Evolutionary conservation across 2,797 vertebrate species (phyloP), one percentile per base, ranked within the genome.

Genomic region (Macropus fuliginosus): DNA sequence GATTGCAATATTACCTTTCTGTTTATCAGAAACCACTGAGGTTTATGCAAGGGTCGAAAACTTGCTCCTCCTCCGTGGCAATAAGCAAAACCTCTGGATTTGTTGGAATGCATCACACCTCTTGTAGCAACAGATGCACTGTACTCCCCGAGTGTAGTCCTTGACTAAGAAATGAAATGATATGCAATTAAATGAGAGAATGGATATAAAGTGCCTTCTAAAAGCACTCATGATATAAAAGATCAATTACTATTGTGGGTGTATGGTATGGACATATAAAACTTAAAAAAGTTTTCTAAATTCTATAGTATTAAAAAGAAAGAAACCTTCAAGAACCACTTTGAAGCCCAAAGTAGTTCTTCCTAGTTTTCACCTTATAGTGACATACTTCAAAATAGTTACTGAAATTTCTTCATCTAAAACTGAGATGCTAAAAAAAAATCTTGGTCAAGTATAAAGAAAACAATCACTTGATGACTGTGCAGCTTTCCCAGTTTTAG

Each of bases 21-120:
- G 98, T 96, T 99, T 97, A 99, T 99, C n/a, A 99, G 95, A 56
- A 99, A 98, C 99, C 99, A 99, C 97, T 99, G 99, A 27, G 99
- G 99, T 98, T 99, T 99, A 98, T 99, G 99, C n/a, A 99, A 98
- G 0, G 99, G 99, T 95, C 99, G 99, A 98, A 99, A 99, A 8
- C 99, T 99, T 54, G 99, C 98, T 92, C 98, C 98, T 28, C 98
- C 98, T 21, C 98, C 98, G 94, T 99, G 99, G 92, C 98, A 98
- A 87, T 98, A 98, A 93, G 99, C 99, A 95, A 98, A 98, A 62
- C 99, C 99, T 54, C 99, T 99, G 66, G 99, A 98, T 0, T 96
- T 98, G 98, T 99, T 99, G 62, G 99, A 98, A 98, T 99, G 99
- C 56, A 99, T 99, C 56, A 99, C 98, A 11, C 99, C 99, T 93